A percentile compares a stretch with the other conserved stretches of the same genome.
Evolutionary conservation across 1,140 invertebrate genomes (phyloP).

Genomic region (Ectropis grisescens): DNA sequence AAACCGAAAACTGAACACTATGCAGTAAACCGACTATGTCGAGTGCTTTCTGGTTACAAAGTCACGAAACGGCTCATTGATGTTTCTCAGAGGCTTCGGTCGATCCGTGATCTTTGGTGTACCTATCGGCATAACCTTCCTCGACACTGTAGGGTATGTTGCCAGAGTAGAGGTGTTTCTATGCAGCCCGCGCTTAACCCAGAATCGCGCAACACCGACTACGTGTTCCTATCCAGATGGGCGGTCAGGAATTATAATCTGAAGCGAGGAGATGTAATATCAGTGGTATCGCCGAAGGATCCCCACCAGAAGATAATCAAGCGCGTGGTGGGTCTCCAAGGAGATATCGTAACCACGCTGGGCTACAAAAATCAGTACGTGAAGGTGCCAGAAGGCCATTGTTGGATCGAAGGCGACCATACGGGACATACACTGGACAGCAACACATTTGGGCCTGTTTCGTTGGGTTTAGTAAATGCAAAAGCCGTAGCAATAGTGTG

Average conservation of each 20-base stretch:
- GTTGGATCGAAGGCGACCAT: constrained; percentile 97
- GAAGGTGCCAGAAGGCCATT: constrained; percentile 87
- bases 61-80: constrained; percentile 35
- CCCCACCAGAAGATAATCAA: constrained; percentile 91
- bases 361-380: constrained; percentile 79
- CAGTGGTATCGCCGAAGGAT: constrained; percentile 87
- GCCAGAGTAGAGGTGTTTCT: constrained; percentile 87
- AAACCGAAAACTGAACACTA: not conserved
- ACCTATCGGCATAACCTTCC: constrained; percentile 84
- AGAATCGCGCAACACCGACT: constrained; percentile 77
- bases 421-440: constrained; percentile 87
- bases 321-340: constrained; percentile 84
- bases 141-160: constrained; percentile 88
- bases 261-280: constrained; percentile 86
- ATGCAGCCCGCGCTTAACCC: constrained; percentile 94
- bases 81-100: constrained; percentile 59
- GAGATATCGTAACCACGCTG: constrained; percentile 81
- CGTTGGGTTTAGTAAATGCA: constrained; percentile 86
- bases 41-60: constrained; percentile 18
- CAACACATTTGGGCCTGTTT: constrained; percentile 92
- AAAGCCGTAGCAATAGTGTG: constrained; percentile 92
- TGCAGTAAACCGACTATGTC: constrained; percentile 25
- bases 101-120: constrained; percentile 79
- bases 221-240: constrained; percentile 89
- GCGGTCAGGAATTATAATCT: constrained; percentile 77